Conservation (phyloP, 2,888 invertebrate species). For the Drosophila testacea region DNA sequence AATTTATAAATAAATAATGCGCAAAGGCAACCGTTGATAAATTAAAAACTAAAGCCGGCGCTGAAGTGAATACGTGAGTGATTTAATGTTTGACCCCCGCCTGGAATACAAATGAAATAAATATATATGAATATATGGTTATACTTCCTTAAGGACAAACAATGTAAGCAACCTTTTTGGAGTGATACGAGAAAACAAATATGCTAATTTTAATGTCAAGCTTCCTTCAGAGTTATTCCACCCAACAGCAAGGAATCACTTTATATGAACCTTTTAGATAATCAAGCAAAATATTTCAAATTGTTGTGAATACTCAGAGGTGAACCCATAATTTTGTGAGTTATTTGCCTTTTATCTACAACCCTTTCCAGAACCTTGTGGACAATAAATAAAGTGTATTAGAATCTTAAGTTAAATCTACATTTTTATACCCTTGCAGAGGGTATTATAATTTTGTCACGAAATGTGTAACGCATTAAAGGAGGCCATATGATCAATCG, state of each 20-base stretch:
- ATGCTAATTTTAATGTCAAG: constrained; percentile 43
- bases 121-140: not conserved
- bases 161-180: not conserved
- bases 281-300: constrained; percentile 10
- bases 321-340: not conserved
- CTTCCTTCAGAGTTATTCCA: constrained; percentile 5
- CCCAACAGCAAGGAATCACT: constrained; percentile 3
- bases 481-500: too few species aligned
- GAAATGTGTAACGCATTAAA: too few species aligned
- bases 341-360: not conserved
- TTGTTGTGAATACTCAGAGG: constrained; percentile 6
- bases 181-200: constrained; percentile 17
- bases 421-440: too few species aligned
- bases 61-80: constrained; percentile 25
- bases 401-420: not conserved
- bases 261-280: constrained; percentile 1
- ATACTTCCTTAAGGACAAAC: not conserved
- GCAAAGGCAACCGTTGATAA: constrained; percentile 41
- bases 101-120: constrained; percentile 6
- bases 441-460: too few species aligned
- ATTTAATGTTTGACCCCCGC: constrained; percentile 19
- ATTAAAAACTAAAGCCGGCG: constrained; percentile 46
- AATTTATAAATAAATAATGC: constrained; percentile 70
- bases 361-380: not conserved
- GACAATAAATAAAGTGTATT: not conserved